phyloP scores from a whole-genome alignment of 2,113 vertebrate species.

The Paradisaea rubra region DNA sequence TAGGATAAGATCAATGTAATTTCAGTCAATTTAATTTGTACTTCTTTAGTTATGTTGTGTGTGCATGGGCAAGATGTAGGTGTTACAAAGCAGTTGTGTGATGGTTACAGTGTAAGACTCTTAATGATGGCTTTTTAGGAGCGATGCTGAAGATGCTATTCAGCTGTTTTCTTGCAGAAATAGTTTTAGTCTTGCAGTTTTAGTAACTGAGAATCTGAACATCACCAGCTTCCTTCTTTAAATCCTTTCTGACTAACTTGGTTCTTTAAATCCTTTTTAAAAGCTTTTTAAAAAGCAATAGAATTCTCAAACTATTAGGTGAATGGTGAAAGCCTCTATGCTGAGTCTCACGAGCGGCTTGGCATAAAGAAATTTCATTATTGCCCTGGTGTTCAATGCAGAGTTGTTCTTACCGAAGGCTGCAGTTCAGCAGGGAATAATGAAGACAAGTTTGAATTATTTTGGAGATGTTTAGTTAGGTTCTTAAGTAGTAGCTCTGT shows the following conservation, averaged over 20 bases:
- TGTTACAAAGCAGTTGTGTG: background rate
- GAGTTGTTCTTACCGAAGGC: background rate
- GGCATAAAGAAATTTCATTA: background rate
- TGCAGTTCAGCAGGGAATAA: background rate
- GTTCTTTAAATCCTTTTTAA: background rate
- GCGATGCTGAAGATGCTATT: background rate
- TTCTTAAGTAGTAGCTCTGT: background rate
- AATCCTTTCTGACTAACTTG: background rate
- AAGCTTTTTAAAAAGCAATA: background rate
- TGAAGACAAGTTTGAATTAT: background rate
- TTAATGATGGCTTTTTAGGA: background rate
- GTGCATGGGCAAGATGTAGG: background rate
- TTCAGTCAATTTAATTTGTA: background rate
- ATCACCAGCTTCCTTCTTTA: background rate
- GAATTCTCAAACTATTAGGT: background rate
- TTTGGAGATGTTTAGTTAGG: background rate
- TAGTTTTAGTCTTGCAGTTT: background rate
- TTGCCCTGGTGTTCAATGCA: background rate
- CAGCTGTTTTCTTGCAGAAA: background rate
- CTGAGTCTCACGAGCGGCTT: background rate
- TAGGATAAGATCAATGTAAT: background rate
- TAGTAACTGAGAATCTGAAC: background rate
- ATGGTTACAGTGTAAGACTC: background rate
- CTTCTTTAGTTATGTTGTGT: background rate
- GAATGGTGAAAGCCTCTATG: background rate